phyloP scores from a whole-genome alignment of 2,797 vertebrate genomes.

The Betta splendens region DNA sequence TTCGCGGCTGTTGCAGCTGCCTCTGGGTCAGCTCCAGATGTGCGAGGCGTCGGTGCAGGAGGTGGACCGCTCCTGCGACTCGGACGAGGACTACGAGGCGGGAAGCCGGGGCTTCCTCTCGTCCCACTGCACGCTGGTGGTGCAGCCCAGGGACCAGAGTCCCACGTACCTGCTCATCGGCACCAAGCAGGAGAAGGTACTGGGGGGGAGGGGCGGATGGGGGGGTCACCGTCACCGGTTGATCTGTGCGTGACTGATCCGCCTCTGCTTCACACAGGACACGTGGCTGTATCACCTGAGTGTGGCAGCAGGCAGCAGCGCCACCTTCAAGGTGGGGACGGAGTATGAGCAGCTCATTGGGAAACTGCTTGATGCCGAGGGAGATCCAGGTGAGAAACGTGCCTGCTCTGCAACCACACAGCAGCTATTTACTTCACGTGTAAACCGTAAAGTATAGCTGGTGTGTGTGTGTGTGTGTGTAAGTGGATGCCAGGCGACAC shows the following conservation, averaged over 20 bases:
- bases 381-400: slow-evolving; percentile 87
- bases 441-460: too few relatives aligned
- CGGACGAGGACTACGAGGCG: slow-evolving; percentile 94
- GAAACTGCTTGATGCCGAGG: slow-evolving; percentile 88
- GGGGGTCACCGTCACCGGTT: not conserved
- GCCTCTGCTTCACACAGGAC: slow-evolving; percentile 77
- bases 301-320: slow-evolving; percentile 88
- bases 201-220: not conserved
- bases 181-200: slow-evolving; percentile 95
- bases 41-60: slow-evolving; percentile 87
- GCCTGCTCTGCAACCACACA: not conserved
- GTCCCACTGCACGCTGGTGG: slow-evolving; percentile 90
- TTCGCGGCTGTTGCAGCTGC: too few relatives aligned
- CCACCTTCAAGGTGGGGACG: slow-evolving; percentile 88
- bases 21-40: slow-evolving; percentile 88
- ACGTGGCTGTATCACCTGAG: slow-evolving; percentile 95
- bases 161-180: slow-evolving; percentile 95
- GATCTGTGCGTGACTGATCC: not conserved
- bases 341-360: slow-evolving; percentile 91
- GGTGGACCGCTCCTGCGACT: slow-evolving; percentile 95
- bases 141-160: slow-evolving; percentile 91
- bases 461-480: too few relatives aligned
- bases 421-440: not conserved
- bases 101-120: slow-evolving; percentile 87
- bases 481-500: slow-evolving; percentile 16